These are phyloP conservation scores for Ectemnius cavifrons DNA, from an alignment of 2,888 invertebrate genomes.

Conservation along the genomic window DNA sequence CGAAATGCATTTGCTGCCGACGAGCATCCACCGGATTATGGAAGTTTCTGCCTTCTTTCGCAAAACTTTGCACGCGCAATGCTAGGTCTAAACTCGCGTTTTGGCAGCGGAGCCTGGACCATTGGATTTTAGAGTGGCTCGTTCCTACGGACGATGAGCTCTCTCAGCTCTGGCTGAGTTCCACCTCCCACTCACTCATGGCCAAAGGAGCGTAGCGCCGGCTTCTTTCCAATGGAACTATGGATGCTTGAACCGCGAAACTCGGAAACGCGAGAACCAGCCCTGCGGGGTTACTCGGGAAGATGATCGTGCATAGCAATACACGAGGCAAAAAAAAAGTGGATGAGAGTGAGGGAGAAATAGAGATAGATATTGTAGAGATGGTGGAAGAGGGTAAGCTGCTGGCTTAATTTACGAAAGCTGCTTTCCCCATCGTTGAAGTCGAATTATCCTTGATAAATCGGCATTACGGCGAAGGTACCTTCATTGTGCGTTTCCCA, in stretches of 20 bases:
- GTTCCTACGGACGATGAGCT: constrained; percentile 36
- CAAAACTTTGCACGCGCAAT: constrained; percentile 26
- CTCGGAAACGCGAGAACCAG: constrained; percentile 10
- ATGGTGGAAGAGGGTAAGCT: neutral
- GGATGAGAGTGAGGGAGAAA: too few species aligned
- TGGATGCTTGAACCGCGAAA: constrained; percentile 10
- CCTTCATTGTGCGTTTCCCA: constrained; percentile 4
- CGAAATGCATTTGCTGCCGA: neutral
- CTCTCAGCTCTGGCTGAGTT: constrained; percentile 37
- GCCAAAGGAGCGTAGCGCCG: constrained; percentile 2
- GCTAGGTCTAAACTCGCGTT: constrained; percentile 30
- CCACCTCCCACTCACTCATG: constrained; percentile 15
- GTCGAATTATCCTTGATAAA: constrained; percentile 21
- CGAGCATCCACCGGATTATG: constrained; percentile 11
- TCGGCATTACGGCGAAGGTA: constrained; percentile 9
- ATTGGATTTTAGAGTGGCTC: constrained; percentile 43
- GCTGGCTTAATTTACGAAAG: constrained; percentile 32
- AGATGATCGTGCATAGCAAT: constrained; percentile 41
- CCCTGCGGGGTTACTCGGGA: constrained; percentile 8
- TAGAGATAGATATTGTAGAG: too few species aligned
- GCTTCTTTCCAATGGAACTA: constrained; percentile 21
- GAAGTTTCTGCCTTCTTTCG: constrained; percentile 31
- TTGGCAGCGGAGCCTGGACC: constrained; percentile 41
- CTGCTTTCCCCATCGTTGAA: constrained; percentile 29
- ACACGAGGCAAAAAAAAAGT: neutral